Base-by-base conservation (phyloP, 1,140 invertebrate species). In the Drosophila melanogaster region DNA sequence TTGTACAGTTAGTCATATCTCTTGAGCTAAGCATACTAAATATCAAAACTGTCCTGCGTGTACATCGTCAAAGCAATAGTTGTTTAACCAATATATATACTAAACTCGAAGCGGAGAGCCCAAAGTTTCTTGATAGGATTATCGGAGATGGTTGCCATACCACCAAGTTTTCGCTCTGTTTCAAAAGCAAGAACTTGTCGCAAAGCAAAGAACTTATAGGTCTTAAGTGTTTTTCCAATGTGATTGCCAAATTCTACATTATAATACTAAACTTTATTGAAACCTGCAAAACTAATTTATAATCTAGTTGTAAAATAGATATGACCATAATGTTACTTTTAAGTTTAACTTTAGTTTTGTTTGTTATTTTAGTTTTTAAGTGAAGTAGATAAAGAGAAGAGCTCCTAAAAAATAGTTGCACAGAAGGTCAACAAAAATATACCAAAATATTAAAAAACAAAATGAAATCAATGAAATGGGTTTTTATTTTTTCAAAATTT, bases 281-380 rank as follows among this genome's bases (percentile, higher is more conserved):
- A 72, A 51, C 41, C 43, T 62, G 26, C 61, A 43, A 62, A 53
- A 61, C 74, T 84, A 77, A 89, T 84, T 87, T 87, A 84, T 73
- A 75, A 43, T 60, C 47, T 81, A 78, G 49, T 35, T 51, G 17
- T 47, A 73, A 40, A 40, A 47, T 26, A 74, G 17, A 33, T 53
- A 75, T 41, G 40, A 35, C 60, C 30, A 17, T 53, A 57, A 11
- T 15, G 37, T 78, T 78, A 72, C 3, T 30, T 55, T 65, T 80
- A 72, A 78, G 65, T 62, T 72, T 33, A 47, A 22, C 62, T 76
- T 79, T 79, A 75, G 77, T 79, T 90, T 78, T 85, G 85, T 90
- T 90, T 90, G 85, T 90, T 90, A 90, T 90, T 90, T 90, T 90
- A 90, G 85, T 90, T 90, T 60, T 53, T 90, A 90, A 90, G 85